Base-by-base conservation (phyloP, 2,888 invertebrate genomes). In the Taphrorychus bicolor region DNA sequence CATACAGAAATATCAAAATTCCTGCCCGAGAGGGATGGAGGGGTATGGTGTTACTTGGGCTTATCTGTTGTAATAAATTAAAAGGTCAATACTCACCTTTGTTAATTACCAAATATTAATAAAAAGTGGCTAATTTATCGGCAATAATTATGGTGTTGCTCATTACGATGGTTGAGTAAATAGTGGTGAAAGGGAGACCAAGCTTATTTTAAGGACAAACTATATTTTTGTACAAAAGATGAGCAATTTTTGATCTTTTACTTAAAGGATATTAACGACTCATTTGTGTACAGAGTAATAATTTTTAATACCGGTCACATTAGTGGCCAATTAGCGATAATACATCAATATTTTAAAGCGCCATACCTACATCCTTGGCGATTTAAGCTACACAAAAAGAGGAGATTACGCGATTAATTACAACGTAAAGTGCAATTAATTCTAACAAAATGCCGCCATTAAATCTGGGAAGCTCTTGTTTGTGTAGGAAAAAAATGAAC, bases 401-500 rank as follows among this genome's bases (percentile, higher is more conserved):
- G 5, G 17, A 4, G 1, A 45, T 14, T 45, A 45, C 5, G 7
- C 45, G 14, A 45, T 45, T 45, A 45, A 45, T 45, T 16, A 17
- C 16, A 4, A 3, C 7, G 5, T 16, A 45, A 45, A 45, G 5
- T 45, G 45, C 45, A 16, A 45, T 45, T 45, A 16, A 16, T 45
- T 45, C 16, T 32, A 32, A 32, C n/a, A n/a, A n/a, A n/a, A n/a
- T n/a, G n/a, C n/a, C n/a, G n/a, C n/a, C n/a, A n/a, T n/a, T n/a
- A n/a, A 32, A 32, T 11, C 32, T 32, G 32, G 11, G 32, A 32
- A 32, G 32, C 32, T 32, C 32, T 32, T 32, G 32, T 32, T 32
- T 32, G 32, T 11, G 32, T 32, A 11, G 5, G 45, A 5, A 45
- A 62, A 53, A 54, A 62, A 48, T 19, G 1, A 48, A 56, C 32